A percentile compares a stretch with the other conserved stretches of the same genome.
Conservation (phyloP, 2,888 invertebrate species). For the Euplexia lucipara region DNA sequence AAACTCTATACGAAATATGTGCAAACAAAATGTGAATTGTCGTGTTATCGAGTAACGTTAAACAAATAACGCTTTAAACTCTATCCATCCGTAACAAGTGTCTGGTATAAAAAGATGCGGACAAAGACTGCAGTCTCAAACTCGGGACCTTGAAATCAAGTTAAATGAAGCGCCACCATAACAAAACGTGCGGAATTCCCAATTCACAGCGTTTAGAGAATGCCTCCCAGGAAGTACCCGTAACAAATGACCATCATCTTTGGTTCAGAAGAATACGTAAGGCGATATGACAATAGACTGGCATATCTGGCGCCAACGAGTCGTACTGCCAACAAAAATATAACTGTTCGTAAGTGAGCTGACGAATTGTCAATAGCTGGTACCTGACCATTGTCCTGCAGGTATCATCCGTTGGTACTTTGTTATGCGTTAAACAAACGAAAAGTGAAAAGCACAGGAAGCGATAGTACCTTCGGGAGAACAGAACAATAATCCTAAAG, state of each 20-base stretch:
- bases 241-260: constrained; percentile 70
- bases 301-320: constrained; percentile 85
- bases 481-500: constrained; percentile 79
- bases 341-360: constrained; percentile 81
- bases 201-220: constrained; percentile 62
- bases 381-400: constrained; percentile 82
- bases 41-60: constrained; percentile 60
- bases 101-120: constrained; percentile 15
- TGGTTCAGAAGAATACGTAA: constrained; percentile 70
- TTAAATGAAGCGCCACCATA: constrained; percentile 61
- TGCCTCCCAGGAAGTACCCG: constrained; percentile 72
- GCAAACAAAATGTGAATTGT: constrained; percentile 73
- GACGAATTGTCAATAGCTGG: constrained; percentile 72
- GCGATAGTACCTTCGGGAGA: constrained; percentile 75
- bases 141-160: constrained; percentile 53
- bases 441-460: constrained; percentile 82
- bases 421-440: constrained; percentile 73
- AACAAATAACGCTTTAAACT: constrained; percentile 38
- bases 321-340: constrained; percentile 77
- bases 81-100: constrained; percentile 29
- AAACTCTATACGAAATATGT: constrained; percentile 75
- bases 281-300: constrained; percentile 74
- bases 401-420: constrained; percentile 73
- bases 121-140: constrained; percentile 46
- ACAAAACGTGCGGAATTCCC: constrained; percentile 55